These are phyloP conservation scores for Ondatra zibethicus DNA, from an alignment of 2,113 vertebrate species.

Conservation along the genomic window DNA sequence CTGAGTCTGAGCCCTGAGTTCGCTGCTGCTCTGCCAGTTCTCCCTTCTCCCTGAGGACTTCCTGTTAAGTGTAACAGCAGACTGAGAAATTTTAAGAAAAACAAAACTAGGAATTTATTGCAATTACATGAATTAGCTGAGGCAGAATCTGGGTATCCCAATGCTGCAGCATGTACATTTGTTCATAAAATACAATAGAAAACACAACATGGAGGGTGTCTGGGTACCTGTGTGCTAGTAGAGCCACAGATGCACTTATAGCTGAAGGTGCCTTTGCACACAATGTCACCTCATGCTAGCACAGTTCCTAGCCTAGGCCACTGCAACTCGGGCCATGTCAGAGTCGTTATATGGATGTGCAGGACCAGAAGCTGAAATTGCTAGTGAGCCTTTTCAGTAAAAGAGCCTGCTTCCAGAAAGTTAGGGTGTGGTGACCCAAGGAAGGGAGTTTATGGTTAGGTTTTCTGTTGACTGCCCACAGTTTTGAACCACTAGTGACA, in stretches of 20 bases:
- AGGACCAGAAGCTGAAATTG: background rate
- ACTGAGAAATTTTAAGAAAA: slow-evolving; percentile 40
- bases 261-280: background rate
- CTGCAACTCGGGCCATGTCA: background rate
- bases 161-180: background rate
- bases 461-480: slow-evolving; percentile 22
- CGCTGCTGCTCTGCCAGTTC: background rate
- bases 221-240: background rate
- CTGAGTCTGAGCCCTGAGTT: slow-evolving; percentile 22
- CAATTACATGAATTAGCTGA: slow-evolving; percentile 2
- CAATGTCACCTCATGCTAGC: background rate
- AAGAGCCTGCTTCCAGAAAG: background rate
- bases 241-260: background rate
- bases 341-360: background rate
- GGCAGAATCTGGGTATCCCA: background rate
- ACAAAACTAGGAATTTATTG: slow-evolving; percentile 36
- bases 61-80: background rate
- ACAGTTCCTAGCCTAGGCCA: background rate
- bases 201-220: background rate
- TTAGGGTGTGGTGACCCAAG: background rate
- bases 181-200: slow-evolving; percentile 15
- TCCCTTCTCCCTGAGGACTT: background rate
- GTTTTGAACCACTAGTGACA: slow-evolving; percentile 36
- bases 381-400: slow-evolving; percentile 22
- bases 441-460: slow-evolving; percentile 1